Conservation (phyloP, 1,140 invertebrate genomes). For the Drosophila equinoxialis region DNA sequence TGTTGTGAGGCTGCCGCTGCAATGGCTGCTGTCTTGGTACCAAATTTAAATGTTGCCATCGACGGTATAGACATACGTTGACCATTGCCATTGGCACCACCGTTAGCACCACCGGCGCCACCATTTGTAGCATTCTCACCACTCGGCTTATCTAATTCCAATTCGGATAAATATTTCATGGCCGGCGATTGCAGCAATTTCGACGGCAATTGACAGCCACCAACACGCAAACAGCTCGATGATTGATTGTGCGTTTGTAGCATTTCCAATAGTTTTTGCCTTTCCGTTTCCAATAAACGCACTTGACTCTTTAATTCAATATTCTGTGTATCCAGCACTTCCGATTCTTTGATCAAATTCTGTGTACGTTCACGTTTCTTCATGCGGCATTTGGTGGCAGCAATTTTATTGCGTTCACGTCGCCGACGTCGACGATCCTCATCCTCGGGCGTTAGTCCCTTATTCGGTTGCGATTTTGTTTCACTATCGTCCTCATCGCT, state of each 20-base stretch:
- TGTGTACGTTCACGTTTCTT: slow-evolving; percentile 96
- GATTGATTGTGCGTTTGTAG: slow-evolving; percentile 84
- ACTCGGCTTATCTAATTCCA: slow-evolving; percentile 51
- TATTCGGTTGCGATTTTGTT: slow-evolving; percentile 60
- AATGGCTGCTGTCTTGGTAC: slow-evolving; percentile 63
- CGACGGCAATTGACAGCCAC: slow-evolving; percentile 69
- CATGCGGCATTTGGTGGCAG: slow-evolving; percentile 96
- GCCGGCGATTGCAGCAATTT: slow-evolving; percentile 75
- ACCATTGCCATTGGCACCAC: slow-evolving; percentile 26
- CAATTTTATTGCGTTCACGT: slow-evolving; percentile 96
- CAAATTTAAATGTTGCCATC: slow-evolving; percentile 80
- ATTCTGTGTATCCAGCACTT: slow-evolving; percentile 93
- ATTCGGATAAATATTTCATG: slow-evolving; percentile 68
- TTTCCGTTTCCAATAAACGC: slow-evolving; percentile 87
- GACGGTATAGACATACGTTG: slow-evolving; percentile 72
- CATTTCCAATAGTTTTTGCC: slow-evolving; percentile 86
- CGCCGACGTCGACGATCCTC: slow-evolving; percentile 92
- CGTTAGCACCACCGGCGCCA: neutral
- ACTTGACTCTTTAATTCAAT: slow-evolving; percentile 92
- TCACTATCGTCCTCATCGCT: slow-evolving; percentile 79
- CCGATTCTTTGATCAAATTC: slow-evolving; percentile 93
- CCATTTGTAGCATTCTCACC: slow-evolving; percentile 24
- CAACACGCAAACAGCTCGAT: slow-evolving; percentile 84
- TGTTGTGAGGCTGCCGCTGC: slow-evolving; percentile 30
- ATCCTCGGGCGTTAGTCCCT: slow-evolving; percentile 92